Conservation (phyloP, 2,888 invertebrate genomes). For the Dicyrtoma fusca region DNA sequence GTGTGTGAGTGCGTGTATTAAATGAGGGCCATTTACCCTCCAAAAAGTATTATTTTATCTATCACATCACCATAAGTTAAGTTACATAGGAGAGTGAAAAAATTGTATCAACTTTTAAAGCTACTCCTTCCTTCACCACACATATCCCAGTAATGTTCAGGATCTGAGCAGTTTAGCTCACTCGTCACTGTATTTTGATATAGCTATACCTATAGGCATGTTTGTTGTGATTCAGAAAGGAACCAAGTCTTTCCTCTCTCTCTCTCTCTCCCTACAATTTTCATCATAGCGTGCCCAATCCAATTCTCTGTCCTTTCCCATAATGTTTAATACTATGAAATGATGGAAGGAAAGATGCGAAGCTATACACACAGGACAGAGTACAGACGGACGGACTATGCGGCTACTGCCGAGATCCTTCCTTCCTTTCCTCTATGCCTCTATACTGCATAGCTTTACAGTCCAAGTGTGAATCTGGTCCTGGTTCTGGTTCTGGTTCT, state of each 20-base stretch:
- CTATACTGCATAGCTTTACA: too few species aligned
- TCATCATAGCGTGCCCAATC: conserved; percentile 34
- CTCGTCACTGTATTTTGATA: neutral
- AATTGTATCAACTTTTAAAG: neutral
- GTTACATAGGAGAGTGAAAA: neutral
- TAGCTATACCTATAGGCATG: neutral
- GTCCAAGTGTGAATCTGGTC: too few species aligned
- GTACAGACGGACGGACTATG: too few species aligned
- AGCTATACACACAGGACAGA: too few species aligned
- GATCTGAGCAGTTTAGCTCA: neutral
- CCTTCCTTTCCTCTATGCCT: too few species aligned
- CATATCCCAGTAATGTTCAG: neutral
- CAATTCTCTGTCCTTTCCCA: conserved; percentile 37
- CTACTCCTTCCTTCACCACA: neutral
- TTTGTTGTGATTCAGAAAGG: neutral
- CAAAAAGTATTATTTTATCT: neutral
- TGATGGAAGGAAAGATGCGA: too few species aligned
- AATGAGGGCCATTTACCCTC: conserved; percentile 23
- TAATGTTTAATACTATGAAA: conserved; percentile 17
- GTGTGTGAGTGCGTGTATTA: neutral
- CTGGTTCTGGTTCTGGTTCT: too few species aligned
- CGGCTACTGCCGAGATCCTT: too few species aligned
- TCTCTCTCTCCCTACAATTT: conserved; percentile 20
- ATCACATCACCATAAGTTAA: conserved; percentile 11
- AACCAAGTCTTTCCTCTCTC: conserved; percentile 1